Percentiles rank a stretch among this genome's conserved stretches.
Evolutionary conservation across 2,797 vertebrate genomes (phyloP).

Genomic region (Pachyuromys duprasi): DNA sequence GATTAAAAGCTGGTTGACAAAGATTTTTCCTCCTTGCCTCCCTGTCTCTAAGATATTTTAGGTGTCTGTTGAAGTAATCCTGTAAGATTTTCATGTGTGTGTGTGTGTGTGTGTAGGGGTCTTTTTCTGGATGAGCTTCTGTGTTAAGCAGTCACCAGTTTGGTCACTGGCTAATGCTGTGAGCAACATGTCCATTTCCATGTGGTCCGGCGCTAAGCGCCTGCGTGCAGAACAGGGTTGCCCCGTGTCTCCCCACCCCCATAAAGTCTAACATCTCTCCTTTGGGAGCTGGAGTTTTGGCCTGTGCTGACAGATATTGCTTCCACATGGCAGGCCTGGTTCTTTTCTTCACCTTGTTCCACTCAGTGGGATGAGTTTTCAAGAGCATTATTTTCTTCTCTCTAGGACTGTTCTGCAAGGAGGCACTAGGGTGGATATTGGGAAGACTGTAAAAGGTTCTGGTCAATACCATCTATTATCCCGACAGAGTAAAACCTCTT

Average conservation of each 20-base stretch:
- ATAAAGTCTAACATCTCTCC: background rate
- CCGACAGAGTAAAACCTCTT: background rate
- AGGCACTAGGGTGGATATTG: background rate
- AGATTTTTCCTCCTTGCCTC: background rate
- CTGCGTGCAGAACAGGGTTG: background rate
- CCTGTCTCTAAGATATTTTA: background rate
- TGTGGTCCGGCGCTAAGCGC: background rate
- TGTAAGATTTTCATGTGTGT: background rate
- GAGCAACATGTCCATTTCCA: background rate
- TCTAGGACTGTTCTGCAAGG: background rate
- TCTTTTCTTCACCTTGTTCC: background rate
- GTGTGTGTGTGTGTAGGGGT: background rate
- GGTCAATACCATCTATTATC: background rate
- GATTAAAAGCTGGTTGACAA: background rate
- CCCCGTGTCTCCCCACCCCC: background rate
- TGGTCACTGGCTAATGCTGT: background rate
- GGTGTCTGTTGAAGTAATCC: slow-evolving; percentile 8
- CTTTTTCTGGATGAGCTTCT: slow-evolving; percentile 11
- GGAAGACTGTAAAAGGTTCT: background rate
- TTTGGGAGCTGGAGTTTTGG: background rate
- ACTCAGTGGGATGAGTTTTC: background rate
- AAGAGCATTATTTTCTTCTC: background rate
- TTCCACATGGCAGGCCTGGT: background rate
- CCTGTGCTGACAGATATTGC: background rate
- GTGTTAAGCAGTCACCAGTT: background rate